Evolutionary conservation across 2,888 invertebrate genomes (phyloP).

Genomic region (Spialia ferax): DNA sequence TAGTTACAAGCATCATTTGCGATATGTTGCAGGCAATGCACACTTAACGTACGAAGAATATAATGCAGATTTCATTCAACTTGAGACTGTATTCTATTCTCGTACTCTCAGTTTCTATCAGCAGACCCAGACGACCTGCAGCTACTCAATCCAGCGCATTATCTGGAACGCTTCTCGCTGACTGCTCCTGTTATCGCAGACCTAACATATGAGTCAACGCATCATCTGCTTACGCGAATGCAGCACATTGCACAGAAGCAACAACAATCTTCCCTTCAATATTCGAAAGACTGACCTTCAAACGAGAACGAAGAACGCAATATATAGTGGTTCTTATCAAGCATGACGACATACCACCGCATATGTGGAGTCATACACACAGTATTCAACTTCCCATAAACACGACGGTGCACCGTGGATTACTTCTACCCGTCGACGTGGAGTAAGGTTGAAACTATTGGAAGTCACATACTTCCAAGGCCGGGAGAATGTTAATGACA

Average conservation of each 20-base stretch:
- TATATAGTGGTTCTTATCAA: not conserved
- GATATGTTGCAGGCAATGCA: conserved; percentile 1
- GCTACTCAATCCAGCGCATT: not conserved
- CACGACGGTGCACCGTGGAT: not conserved
- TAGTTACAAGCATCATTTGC: not conserved
- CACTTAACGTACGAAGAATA: conserved; percentile 2
- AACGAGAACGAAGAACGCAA: not conserved
- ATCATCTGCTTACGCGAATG: not conserved
- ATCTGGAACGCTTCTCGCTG: not conserved
- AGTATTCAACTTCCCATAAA: not conserved
- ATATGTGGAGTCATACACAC: not conserved
- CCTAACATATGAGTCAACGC: too few species aligned
- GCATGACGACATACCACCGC: not conserved
- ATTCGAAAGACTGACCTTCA: conserved; percentile 1
- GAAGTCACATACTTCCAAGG: conserved; percentile 7
- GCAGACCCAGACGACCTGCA: not conserved
- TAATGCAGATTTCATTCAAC: not conserved
- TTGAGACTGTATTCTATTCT: not conserved
- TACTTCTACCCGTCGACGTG: not conserved
- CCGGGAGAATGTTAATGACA: not conserved
- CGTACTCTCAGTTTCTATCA: conserved; percentile 3
- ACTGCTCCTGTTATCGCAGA: not conserved
- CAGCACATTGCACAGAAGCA: not conserved
- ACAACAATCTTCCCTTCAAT: not conserved
- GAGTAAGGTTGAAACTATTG: not conserved